These are phyloP conservation scores for Carettochelys insculpta DNA, from an alignment of 2,113 vertebrate species.

Conservation along the genomic window DNA sequence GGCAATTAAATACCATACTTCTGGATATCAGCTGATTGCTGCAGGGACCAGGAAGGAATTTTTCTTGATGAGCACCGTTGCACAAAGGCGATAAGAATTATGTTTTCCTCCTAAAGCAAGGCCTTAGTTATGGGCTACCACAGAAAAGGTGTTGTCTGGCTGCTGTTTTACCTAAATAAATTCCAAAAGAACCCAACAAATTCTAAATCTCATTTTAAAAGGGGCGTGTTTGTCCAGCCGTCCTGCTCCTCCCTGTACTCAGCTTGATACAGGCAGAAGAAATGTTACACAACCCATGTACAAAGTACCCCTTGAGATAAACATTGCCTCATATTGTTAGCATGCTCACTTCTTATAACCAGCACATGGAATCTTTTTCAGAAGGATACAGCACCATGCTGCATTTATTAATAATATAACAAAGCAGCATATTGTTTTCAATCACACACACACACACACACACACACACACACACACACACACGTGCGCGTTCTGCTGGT, in stretches of 20 bases:
- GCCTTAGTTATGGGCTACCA: background rate
- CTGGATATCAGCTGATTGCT: background rate
- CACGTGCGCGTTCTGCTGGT: too few species aligned
- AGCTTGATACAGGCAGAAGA: background rate
- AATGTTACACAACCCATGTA: fast-evolving
- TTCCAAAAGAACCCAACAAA: background rate
- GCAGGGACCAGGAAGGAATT: background rate
- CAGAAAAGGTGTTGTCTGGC: background rate
- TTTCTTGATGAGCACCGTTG: background rate
- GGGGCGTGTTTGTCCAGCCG: background rate
- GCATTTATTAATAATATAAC: too few species aligned
- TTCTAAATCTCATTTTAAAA: background rate
- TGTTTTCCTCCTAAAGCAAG: background rate
- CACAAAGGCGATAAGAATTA: background rate
- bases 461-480: too few species aligned
- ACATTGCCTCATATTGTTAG: background rate
- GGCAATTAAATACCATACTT: conserved; percentile 33
- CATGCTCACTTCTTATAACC: too few species aligned
- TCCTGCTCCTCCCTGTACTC: background rate
- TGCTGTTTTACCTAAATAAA: background rate
- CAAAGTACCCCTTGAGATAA: background rate
- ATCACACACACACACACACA: too few species aligned
- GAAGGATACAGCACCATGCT: too few species aligned
- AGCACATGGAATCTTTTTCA: too few species aligned
- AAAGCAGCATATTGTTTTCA: too few species aligned